Conservation (phyloP, 1,140 invertebrate species). For the Tachypleus tridentatus region DNA sequence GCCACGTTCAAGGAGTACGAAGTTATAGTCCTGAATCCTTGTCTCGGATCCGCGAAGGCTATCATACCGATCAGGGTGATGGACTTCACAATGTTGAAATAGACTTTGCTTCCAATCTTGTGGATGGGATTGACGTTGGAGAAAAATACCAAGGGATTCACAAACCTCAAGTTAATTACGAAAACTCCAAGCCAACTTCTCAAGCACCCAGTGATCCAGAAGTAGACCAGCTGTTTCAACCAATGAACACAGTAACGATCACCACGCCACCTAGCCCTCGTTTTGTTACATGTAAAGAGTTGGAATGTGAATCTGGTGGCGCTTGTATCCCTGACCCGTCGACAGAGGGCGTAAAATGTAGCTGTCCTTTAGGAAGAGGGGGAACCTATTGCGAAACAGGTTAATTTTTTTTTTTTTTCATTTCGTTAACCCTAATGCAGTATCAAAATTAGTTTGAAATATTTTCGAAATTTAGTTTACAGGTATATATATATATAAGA, state of each 20-base stretch:
- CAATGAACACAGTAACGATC: constrained; percentile 13
- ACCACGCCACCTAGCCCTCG: constrained; percentile 11
- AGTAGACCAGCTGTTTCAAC: constrained; percentile 5
- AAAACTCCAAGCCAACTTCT: too few relatives aligned
- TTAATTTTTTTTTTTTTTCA: constrained; percentile 8
- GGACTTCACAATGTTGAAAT: too few relatives aligned
- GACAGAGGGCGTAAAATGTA: constrained; percentile 20
- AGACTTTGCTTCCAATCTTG: too few relatives aligned
- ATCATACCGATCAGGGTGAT: too few relatives aligned
- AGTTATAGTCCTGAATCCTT: too few relatives aligned
- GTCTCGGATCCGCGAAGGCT: too few relatives aligned
- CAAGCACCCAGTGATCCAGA: too few relatives aligned
- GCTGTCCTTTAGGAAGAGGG: constrained; percentile 22
- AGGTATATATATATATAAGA: neutral
- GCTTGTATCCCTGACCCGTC: constrained; percentile 11
- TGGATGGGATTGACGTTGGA: too few relatives aligned
- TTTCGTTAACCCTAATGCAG: neutral
- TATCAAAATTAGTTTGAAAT: neutral
- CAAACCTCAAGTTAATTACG: too few relatives aligned
- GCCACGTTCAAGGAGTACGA: too few relatives aligned
- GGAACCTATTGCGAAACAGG: constrained; percentile 25
- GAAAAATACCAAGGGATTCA: too few relatives aligned
- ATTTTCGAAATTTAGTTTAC: neutral
- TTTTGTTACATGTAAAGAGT: constrained; percentile 17
- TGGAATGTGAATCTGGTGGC: constrained; percentile 24